Evolutionary conservation across 2,797 vertebrate species (phyloP).

Genomic region (Peromyscus eremicus): DNA sequence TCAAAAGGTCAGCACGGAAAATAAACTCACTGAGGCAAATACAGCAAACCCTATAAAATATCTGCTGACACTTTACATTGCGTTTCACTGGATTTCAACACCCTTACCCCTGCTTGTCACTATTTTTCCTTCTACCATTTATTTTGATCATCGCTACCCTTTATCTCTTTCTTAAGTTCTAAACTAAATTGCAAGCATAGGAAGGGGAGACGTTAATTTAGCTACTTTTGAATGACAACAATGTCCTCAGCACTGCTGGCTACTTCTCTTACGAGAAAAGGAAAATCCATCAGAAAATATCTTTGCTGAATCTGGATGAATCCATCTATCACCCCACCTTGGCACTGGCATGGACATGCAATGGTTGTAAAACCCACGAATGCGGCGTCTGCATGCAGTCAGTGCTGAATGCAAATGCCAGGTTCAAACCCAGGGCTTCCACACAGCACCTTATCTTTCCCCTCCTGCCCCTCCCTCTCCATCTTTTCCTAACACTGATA

Average conservation of each 20-base stretch:
- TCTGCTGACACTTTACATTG: background rate
- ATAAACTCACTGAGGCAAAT: background rate
- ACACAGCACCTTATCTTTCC: background rate
- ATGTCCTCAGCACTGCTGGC: background rate
- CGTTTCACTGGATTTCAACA: background rate
- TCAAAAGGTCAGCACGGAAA: background rate
- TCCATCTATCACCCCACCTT: background rate
- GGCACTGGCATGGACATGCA: background rate
- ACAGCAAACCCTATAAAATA: conserved; percentile 12
- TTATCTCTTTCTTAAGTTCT: background rate
- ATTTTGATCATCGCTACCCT: background rate
- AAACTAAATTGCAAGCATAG: background rate
- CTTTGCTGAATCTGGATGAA: conserved; percentile 37
- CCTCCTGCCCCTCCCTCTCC: background rate
- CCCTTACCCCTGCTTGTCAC: background rate
- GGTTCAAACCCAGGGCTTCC: background rate
- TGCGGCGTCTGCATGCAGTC: background rate
- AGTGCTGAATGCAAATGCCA: conserved; percentile 53
- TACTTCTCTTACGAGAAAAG: conserved; percentile 25
- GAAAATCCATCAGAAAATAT: conserved; percentile 10
- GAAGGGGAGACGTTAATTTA: background rate
- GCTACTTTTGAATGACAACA: conserved; percentile 7
- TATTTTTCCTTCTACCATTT: background rate
- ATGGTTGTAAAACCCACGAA: background rate
- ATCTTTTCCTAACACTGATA: background rate